These are phyloP conservation scores for Bothrops jararaca DNA, from an alignment of 2,113 vertebrate genomes.

Conservation along the genomic window DNA sequence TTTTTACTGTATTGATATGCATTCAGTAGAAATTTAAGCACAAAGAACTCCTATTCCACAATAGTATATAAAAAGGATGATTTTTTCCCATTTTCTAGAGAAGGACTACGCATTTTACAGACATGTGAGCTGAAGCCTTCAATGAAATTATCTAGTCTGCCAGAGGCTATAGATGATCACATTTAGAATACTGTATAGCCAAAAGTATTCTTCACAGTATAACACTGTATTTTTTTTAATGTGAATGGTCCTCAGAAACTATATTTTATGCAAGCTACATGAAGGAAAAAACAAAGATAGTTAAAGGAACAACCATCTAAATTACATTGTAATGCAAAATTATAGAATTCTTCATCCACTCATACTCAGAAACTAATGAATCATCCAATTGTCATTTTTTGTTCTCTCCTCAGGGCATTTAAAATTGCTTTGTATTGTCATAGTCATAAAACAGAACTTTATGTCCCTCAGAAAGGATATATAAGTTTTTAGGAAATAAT, in stretches of 20 bases:
- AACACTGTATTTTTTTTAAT: conserved; percentile 54
- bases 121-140: conserved; percentile 47
- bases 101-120: conserved; percentile 41
- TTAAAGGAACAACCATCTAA: conserved; percentile 47
- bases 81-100: conserved; percentile 38
- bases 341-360: conserved; percentile 60
- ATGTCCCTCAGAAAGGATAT: conserved; percentile 57
- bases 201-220: conserved; percentile 47
- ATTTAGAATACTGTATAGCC: conserved; percentile 31
- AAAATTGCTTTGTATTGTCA: conserved; percentile 59
- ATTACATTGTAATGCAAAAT: conserved; percentile 49
- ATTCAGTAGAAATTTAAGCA: conserved; percentile 35
- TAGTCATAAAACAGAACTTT: conserved; percentile 64
- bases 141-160: conserved; percentile 51
- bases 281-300: conserved; percentile 43
- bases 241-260: conserved; percentile 45
- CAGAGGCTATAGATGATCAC: conserved; percentile 48
- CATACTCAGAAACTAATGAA: conserved; percentile 58
- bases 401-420: conserved; percentile 63
- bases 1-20: conserved; percentile 17
- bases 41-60: conserved; percentile 11
- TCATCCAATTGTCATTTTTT: conserved; percentile 60
- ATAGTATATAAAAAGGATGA: neutral
- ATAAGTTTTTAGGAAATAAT: conserved; percentile 63
- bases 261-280: conserved; percentile 37